A percentile compares a stretch with the other conserved stretches of the same genome.
These are phyloP conservation scores for Chrysochloris asiatica DNA, from an alignment of 2,113 vertebrate genomes.

Conservation along the genomic window DNA sequence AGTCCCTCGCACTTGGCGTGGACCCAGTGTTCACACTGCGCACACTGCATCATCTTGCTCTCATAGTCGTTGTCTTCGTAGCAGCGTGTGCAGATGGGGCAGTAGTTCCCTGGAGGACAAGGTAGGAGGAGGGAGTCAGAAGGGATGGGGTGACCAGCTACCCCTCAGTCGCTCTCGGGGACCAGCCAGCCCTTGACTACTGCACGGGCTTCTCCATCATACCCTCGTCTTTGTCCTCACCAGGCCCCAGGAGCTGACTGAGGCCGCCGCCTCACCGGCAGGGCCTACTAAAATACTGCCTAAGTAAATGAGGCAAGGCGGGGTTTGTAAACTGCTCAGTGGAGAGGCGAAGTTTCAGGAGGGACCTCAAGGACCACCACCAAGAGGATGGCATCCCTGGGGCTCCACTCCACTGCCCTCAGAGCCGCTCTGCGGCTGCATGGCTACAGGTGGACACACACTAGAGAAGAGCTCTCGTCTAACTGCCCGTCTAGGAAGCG, in stretches of 20 bases:
- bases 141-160: background rate
- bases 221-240: background rate
- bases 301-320: background rate
- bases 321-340: background rate
- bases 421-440: background rate
- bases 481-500: background rate
- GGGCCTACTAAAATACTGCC: background rate
- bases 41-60: constrained; percentile 96
- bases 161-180: background rate
- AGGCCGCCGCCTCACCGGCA: too few relatives aligned
- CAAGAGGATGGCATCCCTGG: background rate
- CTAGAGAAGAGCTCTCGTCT: background rate
- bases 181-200: background rate
- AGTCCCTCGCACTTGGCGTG: constrained; percentile 94
- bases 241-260: too few relatives aligned
- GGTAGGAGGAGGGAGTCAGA: background rate
- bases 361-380: background rate
- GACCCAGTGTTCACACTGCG: constrained; percentile 94
- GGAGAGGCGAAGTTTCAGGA: background rate
- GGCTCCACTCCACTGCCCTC: background rate
- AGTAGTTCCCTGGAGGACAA: constrained; percentile 90
- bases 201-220: background rate
- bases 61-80: constrained; percentile 96
- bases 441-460: background rate
- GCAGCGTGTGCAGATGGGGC: constrained; percentile 94